A percentile compares a stretch with the other conserved stretches of the same genome.
These are phyloP conservation scores for Anas platyrhynchos DNA, from an alignment of 2,113 vertebrate genomes.

Conservation along the genomic window DNA sequence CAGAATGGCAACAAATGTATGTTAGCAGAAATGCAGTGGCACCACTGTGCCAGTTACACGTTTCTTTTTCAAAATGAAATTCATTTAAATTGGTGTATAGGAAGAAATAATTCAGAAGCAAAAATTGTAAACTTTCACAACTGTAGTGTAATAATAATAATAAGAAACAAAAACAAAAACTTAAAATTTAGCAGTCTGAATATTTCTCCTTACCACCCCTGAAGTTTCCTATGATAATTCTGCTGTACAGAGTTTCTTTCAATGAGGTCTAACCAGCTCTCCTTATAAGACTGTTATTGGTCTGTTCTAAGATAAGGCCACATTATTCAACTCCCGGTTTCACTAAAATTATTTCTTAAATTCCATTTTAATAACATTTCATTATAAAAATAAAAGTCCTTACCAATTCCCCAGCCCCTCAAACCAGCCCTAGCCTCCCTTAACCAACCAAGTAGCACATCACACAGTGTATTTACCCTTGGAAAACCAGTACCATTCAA, in stretches of 20 bases:
- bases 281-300: slow-evolving; percentile 55
- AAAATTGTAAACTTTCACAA: slow-evolving; percentile 69
- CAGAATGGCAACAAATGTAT: neutral
- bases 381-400: slow-evolving; percentile 51
- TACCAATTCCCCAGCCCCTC: neutral
- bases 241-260: neutral
- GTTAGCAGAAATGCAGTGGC: neutral
- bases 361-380: slow-evolving; percentile 53
- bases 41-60: neutral
- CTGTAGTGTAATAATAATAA: slow-evolving; percentile 72
- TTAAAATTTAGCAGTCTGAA: slow-evolving; percentile 12
- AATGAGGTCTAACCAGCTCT: neutral
- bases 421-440: neutral
- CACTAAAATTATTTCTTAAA: slow-evolving; percentile 68
- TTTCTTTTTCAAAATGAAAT: slow-evolving; percentile 28
- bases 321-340: slow-evolving; percentile 57
- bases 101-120: slow-evolving; percentile 16
- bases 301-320: slow-evolving; percentile 70
- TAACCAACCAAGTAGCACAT: neutral
- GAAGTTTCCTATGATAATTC: slow-evolving; percentile 26
- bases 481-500: neutral
- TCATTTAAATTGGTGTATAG: neutral
- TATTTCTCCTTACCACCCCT: neutral
- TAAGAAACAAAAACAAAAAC: neutral
- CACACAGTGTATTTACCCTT: neutral